A percentile compares a stretch with the other conserved stretches of the same genome.
Conservation (phyloP, 1,140 invertebrate genomes). For the Rhysida immarginata region DNA sequence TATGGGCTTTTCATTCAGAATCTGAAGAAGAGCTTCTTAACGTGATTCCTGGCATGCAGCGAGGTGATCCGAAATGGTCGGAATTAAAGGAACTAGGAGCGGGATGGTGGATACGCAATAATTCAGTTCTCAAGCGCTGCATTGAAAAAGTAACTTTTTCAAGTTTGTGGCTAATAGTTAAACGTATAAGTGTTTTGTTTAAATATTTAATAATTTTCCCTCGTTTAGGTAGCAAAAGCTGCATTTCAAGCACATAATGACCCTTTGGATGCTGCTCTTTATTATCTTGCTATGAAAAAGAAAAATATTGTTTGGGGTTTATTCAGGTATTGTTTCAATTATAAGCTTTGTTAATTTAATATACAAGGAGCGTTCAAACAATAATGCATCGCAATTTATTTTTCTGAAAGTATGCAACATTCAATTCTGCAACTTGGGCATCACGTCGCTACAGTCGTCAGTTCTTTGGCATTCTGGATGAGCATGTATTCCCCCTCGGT, state of each 20-base stretch:
- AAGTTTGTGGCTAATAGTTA: too few relatives aligned
- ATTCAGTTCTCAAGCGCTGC: conserved; percentile 59
- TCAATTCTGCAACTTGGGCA: too few relatives aligned
- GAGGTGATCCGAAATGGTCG: conserved; percentile 58
- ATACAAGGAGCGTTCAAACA: too few relatives aligned
- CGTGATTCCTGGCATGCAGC: conserved; percentile 62
- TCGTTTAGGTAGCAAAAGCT: conserved; percentile 57
- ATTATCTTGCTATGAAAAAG: conserved; percentile 97
- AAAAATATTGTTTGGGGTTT: conserved; percentile 92
- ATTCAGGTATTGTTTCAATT: conserved; percentile 45
- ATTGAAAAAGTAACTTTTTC: conserved; percentile 79
- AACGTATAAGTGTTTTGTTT: too few relatives aligned
- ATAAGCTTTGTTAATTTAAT: background rate
- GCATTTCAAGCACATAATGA: conserved; percentile 79
- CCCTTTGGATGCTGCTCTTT: conserved; percentile 92
- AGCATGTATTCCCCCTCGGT: too few relatives aligned
- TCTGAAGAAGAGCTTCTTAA: conserved; percentile 87
- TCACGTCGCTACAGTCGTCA: too few relatives aligned
- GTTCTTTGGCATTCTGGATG: too few relatives aligned
- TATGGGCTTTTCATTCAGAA: conserved; percentile 99
- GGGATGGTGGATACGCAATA: conserved; percentile 92
- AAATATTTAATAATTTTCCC: conserved; percentile 6
- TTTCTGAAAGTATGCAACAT: too few relatives aligned
- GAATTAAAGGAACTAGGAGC: conserved; percentile 80
- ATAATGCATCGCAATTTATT: too few relatives aligned